Evolutionary conservation across 2,797 vertebrate genomes (phyloP), one percentile per base, ranked within the genome.

Genomic region (Nannoperca australis): DNA sequence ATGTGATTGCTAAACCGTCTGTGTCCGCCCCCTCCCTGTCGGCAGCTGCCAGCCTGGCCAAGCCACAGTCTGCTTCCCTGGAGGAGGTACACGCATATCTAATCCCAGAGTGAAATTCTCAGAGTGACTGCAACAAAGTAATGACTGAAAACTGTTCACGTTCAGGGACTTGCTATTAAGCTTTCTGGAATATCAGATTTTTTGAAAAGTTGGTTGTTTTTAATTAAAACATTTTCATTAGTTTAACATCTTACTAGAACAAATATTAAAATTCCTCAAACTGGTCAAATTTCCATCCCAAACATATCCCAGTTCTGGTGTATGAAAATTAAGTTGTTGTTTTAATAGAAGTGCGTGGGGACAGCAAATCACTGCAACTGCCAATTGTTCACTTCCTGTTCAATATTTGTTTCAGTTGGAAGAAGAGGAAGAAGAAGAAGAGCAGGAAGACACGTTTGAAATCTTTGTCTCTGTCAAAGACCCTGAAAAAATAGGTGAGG

Each of bases 401-500:
- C 17, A 13, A 38, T 74, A 1, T 89, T 45, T 83, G 30, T 86
- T 89, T 71, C 88, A 99, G 97, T 81, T 98, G 86, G 95, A 96
- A 50, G 97, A 98, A 85, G 97, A 98, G 24, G 24, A 27, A 27
- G 89, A 93, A 32, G 88, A 91, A 40, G 87, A 89, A 15, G 97
- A 99, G 70, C 94, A 96, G 47, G 95, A 96, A 27, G 98, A 99
- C 89, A 96, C 95, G 56, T 98, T 98, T 93, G 98, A 99, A 18
- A 91, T 99, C 70, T 91, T 85, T 32, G 94, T 99, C 36, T 96
- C 96, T 49, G 95, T 99, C 68, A 99, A 96, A 5, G 96, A 99
- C 81, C 98, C 98, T 1, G 98, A 99, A 90, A 99, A 99, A 95
- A 97, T 99, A 51, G 98, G 98, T 99, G 87, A 96, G 96, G 18